phyloP scores from a whole-genome alignment of 2,113 vertebrate species.

The Oreochromis tanganicae region DNA sequence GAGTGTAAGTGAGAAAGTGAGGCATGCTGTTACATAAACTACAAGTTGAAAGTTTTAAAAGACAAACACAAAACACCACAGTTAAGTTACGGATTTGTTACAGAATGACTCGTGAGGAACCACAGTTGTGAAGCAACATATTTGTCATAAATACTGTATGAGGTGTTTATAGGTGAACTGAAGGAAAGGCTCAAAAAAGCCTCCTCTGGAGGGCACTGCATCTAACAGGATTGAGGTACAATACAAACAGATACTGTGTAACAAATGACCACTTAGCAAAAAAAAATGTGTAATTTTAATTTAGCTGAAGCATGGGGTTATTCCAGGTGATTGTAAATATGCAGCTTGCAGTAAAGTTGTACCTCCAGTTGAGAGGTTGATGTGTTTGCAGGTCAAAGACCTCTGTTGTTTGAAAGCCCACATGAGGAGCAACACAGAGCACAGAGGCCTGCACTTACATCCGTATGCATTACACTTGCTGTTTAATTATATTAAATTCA shows the following conservation, averaged over 20 bases:
- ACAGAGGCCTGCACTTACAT: neutral
- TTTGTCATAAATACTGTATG: neutral
- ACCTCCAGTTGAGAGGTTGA: neutral
- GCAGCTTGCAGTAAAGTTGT: neutral
- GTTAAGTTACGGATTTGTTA: neutral
- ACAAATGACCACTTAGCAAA: neutral
- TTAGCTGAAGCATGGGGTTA: neutral
- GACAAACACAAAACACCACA: neutral
- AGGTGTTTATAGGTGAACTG: neutral
- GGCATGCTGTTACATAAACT: neutral
- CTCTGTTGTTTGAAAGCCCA: slow-evolving; percentile 11
- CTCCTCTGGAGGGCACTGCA: neutral
- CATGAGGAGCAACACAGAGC: neutral
- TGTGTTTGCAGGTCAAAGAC: neutral
- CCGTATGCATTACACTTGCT: neutral
- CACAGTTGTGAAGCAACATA: neutral
- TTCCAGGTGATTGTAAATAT: neutral
- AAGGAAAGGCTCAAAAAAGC: neutral
- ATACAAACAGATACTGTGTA: neutral
- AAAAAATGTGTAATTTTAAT: neutral
- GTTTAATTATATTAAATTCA: neutral
- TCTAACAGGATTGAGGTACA: neutral
- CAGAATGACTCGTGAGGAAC: neutral
- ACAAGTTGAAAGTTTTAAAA: neutral
- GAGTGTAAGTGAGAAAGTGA: neutral